Evolutionary conservation across 2,888 invertebrate species (phyloP), one percentile per base, ranked within the genome.

Genomic region (Mythimna albipuncta): DNA sequence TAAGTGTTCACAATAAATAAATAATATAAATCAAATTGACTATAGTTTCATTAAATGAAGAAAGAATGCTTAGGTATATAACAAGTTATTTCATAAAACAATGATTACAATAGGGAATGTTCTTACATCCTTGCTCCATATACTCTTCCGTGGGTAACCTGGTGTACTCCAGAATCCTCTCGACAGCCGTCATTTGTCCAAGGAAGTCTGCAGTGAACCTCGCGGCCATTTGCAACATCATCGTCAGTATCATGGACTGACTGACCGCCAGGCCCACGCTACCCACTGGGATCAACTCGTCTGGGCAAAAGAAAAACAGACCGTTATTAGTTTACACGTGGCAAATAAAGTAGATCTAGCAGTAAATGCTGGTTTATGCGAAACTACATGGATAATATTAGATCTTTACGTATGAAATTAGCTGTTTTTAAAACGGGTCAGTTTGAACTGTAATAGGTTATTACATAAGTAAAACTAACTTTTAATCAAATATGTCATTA

Each of bases 131-230:
- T 21, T 89, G 78, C 5, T 93, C 91, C 84, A 95, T 93, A 64
- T 91, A 90, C 16, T 92, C 87, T 74, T 96, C 96, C 0, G 84
- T 81, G 0, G 94, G 93, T 26, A 99, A 91, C 26, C 97, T 94
- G 0, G 97, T 97, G 91, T 99, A 99, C 88, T 99, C 98, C 13
- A 98, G 91, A 0, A 99, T 97, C 85, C 99, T 96, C 94, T 99
- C 99, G 0, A 99, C 99, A 0, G 98, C 93, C 0, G 96, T 96
- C 94, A 95, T 95, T 75, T 96, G 95, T 2, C 91, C 95, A 26
- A 96, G 89, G 54, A 98, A 97, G 92, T 99, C 98, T 0, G 98
- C 98, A 16, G 98, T 98, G 89, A 98, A 98, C 26, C 98, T 95
- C 89, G 99, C 98, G 0, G 98, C 98, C 98, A 98, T 98, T 86